Evolutionary conservation across 2,888 invertebrate genomes (phyloP).

Genomic region (Drosophila gaucha): DNA sequence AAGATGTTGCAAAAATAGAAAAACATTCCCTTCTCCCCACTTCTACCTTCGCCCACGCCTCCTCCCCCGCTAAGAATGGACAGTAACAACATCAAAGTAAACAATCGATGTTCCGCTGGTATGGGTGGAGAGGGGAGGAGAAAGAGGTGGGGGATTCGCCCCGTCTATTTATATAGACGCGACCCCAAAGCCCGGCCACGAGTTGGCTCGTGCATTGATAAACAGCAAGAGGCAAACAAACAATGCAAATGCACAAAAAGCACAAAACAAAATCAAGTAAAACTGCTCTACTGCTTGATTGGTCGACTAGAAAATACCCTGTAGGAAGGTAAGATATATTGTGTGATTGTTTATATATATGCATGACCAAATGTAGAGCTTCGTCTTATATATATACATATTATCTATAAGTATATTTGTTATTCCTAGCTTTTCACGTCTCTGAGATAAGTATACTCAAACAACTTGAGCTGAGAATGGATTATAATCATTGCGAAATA

Average conservation of each 20-base stretch:
- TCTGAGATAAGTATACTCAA: too few relatives aligned
- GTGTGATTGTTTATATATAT: too few relatives aligned
- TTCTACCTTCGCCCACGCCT: conserved; percentile 2
- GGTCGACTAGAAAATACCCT: background rate
- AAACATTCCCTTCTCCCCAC: background rate
- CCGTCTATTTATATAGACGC: conserved; percentile 47
- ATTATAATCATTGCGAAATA: too few relatives aligned
- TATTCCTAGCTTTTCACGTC: too few relatives aligned
- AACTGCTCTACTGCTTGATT: background rate
- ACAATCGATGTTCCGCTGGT: conserved; percentile 40
- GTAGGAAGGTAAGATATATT: too few relatives aligned
- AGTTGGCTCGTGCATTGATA: conserved; percentile 52
- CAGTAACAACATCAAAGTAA: conserved; percentile 45
- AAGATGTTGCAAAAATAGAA: conserved; percentile 54
- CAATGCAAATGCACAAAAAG: conserved; percentile 41
- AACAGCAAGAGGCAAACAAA: conserved; percentile 42
- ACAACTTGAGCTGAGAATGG: too few relatives aligned
- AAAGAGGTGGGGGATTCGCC: background rate
- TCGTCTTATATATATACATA: too few relatives aligned
- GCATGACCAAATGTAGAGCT: too few relatives aligned
- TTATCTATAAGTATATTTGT: too few relatives aligned
- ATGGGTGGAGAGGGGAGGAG: background rate
- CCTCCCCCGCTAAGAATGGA: background rate
- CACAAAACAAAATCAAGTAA: conserved; percentile 1
- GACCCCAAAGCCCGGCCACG: conserved; percentile 42